Base-by-base conservation (phyloP, 2,113 vertebrate genomes). In the Myocastor coypus region DNA sequence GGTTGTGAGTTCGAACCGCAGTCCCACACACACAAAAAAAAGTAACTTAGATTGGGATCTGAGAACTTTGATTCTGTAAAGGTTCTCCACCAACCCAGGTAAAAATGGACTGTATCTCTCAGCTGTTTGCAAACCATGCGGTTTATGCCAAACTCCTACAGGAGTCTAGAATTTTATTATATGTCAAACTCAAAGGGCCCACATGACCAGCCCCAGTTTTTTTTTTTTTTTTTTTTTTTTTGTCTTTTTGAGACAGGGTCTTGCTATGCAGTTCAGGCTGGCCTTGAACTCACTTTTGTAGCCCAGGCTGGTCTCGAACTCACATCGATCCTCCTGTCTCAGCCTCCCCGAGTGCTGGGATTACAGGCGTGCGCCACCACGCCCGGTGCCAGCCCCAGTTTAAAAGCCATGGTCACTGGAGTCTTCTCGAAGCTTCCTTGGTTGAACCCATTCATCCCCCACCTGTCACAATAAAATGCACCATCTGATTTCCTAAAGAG, bases 61-160 rank as follows among this genome's bases (percentile, higher is more conserved):
- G 80, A 89, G 80, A 84, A 94, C 71, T 30, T 78, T 83, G 66
- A 71, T 89, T 69, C 69, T 42, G 8, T 32, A 32, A 82, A 13
- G 42, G 22, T 78, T 89, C 50, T 42, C 86, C n/a, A 64, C 37
- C 68, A 78, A 14, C 66, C 71, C 57, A 52, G 11, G 7, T 88
- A 83, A 71, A 59, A 91, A 89, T 57, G 40, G 42, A 40, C 94
- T 24, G 57, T 66, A 34, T 84, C 81, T 30, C 40, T 86, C 28
- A 94, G 57, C 30, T 22, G 20, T 42, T 22, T 22, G 40, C 46
- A 87, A 83, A 95, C 64, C 42, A 50, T 32, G 37, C 26, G 22
- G 46, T 40, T 87, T 83, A 73, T 24, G 75, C 50, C 40, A n/a
- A 80, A 84, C 50, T 92, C 75, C 55, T 50, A 87, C 88, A 24